These are phyloP conservation scores for Diplolepis rosae DNA, from an alignment of 2,888 invertebrate genomes.

Conservation along the genomic window DNA sequence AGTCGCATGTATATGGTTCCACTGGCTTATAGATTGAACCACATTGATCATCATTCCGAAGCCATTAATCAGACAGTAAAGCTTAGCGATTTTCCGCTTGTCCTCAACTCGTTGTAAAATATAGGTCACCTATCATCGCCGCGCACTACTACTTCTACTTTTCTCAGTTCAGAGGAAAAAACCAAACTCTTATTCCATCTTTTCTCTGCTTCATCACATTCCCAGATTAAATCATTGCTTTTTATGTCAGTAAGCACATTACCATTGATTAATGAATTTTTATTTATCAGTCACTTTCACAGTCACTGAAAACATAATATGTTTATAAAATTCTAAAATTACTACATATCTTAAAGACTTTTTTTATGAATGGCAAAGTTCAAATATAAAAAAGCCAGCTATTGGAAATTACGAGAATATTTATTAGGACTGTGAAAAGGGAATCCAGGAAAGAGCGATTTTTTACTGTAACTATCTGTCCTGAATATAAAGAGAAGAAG, in stretches of 20 bases:
- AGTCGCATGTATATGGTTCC: neutral
- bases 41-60: slow-evolving; percentile 26
- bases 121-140: slow-evolving; percentile 24
- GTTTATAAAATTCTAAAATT: no score
- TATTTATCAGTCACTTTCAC: no score
- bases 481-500: neutral
- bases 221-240: slow-evolving; percentile 17
- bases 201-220: neutral
- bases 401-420: neutral
- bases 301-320: no score
- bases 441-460: neutral
- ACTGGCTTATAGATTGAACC: slow-evolving; percentile 4
- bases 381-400: neutral
- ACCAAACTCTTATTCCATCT: slow-evolving; percentile 12
- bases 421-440: neutral
- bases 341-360: no score
- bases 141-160: slow-evolving; percentile 23
- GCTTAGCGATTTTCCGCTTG: slow-evolving; percentile 26
- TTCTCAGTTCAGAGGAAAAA: slow-evolving; percentile 16
- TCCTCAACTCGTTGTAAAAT: slow-evolving; percentile 27
- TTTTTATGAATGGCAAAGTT: no score
- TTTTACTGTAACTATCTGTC: neutral
- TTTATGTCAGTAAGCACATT: slow-evolving; percentile 15
- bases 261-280: slow-evolving; percentile 14
- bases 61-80: slow-evolving; percentile 18